Evolutionary conservation across 2,797 vertebrate species (phyloP).

Genomic region (Siniperca obscura): DNA sequence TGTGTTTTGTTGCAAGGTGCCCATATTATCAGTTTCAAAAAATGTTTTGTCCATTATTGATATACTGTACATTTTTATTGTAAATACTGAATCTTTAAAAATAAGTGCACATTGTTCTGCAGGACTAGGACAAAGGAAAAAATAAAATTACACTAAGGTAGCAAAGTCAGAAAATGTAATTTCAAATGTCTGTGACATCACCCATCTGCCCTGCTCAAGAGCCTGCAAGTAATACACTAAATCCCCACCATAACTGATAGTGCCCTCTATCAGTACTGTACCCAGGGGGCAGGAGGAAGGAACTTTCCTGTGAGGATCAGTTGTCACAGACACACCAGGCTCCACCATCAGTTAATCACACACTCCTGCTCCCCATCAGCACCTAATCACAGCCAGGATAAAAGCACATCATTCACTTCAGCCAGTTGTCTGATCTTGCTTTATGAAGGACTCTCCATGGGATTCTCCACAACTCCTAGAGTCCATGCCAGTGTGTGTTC

Average conservation of each 20-base stretch:
- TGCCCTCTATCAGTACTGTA: constrained; percentile 26
- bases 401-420: too few species aligned
- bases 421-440: too few species aligned
- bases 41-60: background rate
- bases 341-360: too few species aligned
- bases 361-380: too few species aligned
- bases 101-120: background rate
- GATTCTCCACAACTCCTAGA: too few species aligned
- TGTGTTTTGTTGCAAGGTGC: background rate
- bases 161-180: background rate
- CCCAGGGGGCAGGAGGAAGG: background rate
- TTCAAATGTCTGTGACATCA: background rate
- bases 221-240: background rate
- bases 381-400: too few species aligned
- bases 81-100: background rate
- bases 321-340: too few species aligned
- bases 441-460: too few species aligned
- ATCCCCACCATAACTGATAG: background rate
- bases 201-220: background rate
- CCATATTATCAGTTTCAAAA: background rate
- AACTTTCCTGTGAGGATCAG: background rate
- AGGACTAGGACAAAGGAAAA: background rate
- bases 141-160: background rate
- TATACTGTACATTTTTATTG: background rate
- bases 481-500: too few species aligned